Conservation (phyloP, 2,797 vertebrate genomes). For the Cuculus canorus region DNA sequence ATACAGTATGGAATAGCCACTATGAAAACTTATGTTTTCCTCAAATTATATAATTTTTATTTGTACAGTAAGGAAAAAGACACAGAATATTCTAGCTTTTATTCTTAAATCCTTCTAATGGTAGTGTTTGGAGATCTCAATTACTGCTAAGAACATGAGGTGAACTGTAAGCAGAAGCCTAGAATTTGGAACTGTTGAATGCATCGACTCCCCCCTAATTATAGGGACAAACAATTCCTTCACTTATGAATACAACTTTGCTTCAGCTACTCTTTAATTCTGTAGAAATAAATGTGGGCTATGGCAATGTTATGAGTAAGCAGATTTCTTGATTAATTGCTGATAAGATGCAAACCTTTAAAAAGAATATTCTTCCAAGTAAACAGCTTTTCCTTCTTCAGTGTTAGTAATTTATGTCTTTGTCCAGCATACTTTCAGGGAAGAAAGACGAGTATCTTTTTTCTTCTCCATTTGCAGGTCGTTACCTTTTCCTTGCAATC, state of each 20-base stretch:
- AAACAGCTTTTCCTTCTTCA: background rate
- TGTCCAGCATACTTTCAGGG: background rate
- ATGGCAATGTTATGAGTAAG: background rate
- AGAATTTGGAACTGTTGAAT: background rate
- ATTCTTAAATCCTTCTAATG: background rate
- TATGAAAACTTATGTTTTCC: background rate
- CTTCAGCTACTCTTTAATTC: background rate
- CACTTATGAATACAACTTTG: background rate
- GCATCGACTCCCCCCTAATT: background rate
- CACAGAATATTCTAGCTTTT: background rate
- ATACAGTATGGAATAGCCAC: background rate
- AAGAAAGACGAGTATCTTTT: background rate
- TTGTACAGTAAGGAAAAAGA: background rate
- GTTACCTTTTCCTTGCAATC: background rate
- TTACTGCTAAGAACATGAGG: background rate
- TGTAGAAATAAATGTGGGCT: background rate
- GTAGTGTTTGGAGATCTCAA: background rate
- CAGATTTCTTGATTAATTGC: background rate
- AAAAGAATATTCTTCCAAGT: background rate
- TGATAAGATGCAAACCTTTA: background rate
- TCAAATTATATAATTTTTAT: background rate
- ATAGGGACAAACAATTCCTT: background rate
- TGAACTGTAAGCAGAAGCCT: background rate
- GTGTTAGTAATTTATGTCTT: background rate
- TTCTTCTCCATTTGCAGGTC: background rate